phyloP scores from a whole-genome alignment of 2,113 vertebrate species.

The Oenanthe melanoleuca region DNA sequence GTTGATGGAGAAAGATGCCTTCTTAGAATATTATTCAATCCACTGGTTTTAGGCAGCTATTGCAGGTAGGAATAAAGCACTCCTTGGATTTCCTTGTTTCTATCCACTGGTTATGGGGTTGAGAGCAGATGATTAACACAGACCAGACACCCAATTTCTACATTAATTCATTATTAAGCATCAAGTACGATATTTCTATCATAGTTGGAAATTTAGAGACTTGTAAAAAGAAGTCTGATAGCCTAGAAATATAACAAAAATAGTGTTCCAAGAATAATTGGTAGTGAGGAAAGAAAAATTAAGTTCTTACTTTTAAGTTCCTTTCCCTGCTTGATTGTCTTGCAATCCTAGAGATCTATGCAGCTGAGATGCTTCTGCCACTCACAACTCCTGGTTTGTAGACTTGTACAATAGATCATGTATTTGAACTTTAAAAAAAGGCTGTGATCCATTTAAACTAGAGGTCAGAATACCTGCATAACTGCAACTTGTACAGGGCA shows the following conservation, averaged over 20 bases:
- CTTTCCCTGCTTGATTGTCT: neutral
- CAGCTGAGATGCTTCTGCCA: neutral
- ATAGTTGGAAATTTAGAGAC: neutral
- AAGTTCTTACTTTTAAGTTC: neutral
- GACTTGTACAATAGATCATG: neutral
- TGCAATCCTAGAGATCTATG: neutral
- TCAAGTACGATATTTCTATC: neutral
- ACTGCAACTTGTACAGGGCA: neutral
- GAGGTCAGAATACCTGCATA: neutral
- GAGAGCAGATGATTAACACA: neutral
- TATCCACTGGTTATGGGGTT: neutral
- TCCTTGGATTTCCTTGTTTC: neutral
- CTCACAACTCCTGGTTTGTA: neutral
- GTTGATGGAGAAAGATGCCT: neutral
- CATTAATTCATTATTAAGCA: neutral
- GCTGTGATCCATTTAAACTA: neutral
- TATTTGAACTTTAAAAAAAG: neutral
- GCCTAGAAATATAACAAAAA: neutral
- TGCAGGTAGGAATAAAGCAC: neutral
- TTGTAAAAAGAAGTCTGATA: neutral
- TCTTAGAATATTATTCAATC: neutral
- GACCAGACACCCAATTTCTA: neutral
- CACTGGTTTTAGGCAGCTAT: neutral
- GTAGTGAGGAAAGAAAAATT: neutral
- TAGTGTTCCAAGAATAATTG: neutral